A percentile compares a stretch with the other conserved stretches of the same genome.
Conservation (phyloP, 2,888 invertebrate species). For the Hecatera dysodea region DNA sequence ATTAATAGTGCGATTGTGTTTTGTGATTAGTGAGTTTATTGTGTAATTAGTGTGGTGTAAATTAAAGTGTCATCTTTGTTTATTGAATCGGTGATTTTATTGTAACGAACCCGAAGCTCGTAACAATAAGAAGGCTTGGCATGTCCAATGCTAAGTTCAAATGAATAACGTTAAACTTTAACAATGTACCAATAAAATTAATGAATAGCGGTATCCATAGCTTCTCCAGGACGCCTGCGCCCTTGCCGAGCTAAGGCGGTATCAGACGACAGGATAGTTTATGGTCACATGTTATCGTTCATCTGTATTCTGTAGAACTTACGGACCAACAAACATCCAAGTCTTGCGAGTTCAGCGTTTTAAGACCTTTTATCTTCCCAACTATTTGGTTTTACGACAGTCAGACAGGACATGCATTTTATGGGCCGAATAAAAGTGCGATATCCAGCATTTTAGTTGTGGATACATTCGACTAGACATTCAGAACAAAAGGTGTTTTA, state of each 20-base stretch:
- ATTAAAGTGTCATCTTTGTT: no score
- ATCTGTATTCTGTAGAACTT: constrained; percentile 77
- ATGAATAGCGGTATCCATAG: constrained; percentile 35
- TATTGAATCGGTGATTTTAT: no score
- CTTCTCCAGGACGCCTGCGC: constrained; percentile 42
- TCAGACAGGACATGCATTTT: constrained; percentile 11
- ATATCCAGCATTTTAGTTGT: constrained; percentile 16
- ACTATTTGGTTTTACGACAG: constrained; percentile 41
- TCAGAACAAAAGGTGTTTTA: constrained; percentile 1
- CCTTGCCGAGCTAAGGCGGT: constrained; percentile 55
- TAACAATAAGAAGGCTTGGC: background rate
- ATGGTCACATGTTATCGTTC: constrained; percentile 82
- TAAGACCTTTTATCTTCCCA: constrained; percentile 29
- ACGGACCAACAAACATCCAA: constrained; percentile 53
- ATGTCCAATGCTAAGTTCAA: constrained; percentile 7
- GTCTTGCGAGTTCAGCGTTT: constrained; percentile 54
- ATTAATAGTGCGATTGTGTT: no score
- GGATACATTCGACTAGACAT: background rate
- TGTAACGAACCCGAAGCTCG: no score
- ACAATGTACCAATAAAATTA: background rate
- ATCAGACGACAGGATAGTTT: constrained; percentile 83
- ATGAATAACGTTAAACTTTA: constrained; percentile 5
- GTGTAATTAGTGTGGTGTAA: no score
- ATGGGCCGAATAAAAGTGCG: constrained; percentile 25
- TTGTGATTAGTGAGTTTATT: no score